phyloP scores from a whole-genome alignment of 1,140 invertebrate species.

The Microplitis mediator region DNA sequence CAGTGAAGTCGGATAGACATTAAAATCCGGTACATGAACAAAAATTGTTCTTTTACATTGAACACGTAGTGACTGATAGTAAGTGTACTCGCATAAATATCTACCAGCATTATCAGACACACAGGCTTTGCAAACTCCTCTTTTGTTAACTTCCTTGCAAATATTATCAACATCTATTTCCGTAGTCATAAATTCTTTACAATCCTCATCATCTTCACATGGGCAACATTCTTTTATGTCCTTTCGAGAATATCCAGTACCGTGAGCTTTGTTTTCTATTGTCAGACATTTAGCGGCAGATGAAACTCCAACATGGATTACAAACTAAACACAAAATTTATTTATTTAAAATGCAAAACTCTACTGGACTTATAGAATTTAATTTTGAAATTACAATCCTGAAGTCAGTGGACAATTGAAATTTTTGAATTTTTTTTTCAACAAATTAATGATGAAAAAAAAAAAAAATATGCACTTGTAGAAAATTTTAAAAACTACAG shows the following conservation, averaged over 20 bases:
- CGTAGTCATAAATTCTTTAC: conserved; percentile 52
- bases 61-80: conserved; percentile 68
- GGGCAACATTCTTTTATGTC: conserved; percentile 61
- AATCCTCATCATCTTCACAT: conserved; percentile 46
- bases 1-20: conserved; percentile 62
- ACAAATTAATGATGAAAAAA: no score
- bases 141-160: conserved; percentile 56
- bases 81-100: conserved; percentile 74
- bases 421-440: no score
- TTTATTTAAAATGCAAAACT: no score
- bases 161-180: conserved; percentile 53
- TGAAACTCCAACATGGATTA: conserved; percentile 73
- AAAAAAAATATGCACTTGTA: no score
- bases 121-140: conserved; percentile 43
- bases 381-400: no score
- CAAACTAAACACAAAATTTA: conserved; percentile 58
- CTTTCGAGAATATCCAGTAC: conserved; percentile 62
- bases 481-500: no score
- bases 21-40: conserved; percentile 69
- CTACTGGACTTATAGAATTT: no score
- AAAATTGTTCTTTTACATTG: conserved; percentile 66
- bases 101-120: conserved; percentile 63
- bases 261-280: conserved; percentile 66
- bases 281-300: conserved; percentile 60
- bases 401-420: no score